Percentiles rank a stretch among this genome's conserved stretches.
phyloP scores from a whole-genome alignment of 2,113 vertebrate species.

The Desmodus rotundus region DNA sequence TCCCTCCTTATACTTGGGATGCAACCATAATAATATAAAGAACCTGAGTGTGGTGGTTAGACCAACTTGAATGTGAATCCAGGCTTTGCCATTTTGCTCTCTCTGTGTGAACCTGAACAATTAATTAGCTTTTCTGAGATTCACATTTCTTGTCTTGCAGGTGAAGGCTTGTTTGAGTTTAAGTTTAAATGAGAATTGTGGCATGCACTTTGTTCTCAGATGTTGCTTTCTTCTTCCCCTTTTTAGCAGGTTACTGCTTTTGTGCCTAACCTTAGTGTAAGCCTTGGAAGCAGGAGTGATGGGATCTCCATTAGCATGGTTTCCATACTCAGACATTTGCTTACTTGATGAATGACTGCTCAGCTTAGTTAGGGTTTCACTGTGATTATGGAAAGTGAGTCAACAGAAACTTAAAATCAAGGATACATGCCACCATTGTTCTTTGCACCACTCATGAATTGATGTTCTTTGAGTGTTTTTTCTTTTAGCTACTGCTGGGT shows the following conservation, averaged over 20 bases:
- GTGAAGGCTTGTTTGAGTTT: background rate
- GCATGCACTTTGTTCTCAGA: background rate
- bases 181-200: slow-evolving; percentile 12
- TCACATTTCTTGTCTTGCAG: slow-evolving; percentile 38
- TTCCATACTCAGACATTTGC: background rate
- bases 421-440: background rate
- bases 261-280: background rate
- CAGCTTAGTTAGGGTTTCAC: slow-evolving; percentile 26
- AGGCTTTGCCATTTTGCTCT: slow-evolving; percentile 2
- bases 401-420: slow-evolving; percentile 9
- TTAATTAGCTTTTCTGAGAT: background rate
- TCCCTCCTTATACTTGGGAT: background rate
- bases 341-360: background rate
- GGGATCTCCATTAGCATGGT: background rate
- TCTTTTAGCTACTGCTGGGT: background rate
- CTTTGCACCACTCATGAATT: background rate
- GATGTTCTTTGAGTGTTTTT: background rate
- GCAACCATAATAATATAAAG: background rate
- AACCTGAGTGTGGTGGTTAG: background rate
- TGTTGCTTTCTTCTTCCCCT: background rate
- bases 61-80: background rate
- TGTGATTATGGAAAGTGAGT: slow-evolving; percentile 8
- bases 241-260: slow-evolving; percentile 9
- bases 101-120: background rate
- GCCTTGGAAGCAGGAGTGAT: background rate